phyloP scores from a whole-genome alignment of 2,797 vertebrate genomes.

The Carapus acus region DNA sequence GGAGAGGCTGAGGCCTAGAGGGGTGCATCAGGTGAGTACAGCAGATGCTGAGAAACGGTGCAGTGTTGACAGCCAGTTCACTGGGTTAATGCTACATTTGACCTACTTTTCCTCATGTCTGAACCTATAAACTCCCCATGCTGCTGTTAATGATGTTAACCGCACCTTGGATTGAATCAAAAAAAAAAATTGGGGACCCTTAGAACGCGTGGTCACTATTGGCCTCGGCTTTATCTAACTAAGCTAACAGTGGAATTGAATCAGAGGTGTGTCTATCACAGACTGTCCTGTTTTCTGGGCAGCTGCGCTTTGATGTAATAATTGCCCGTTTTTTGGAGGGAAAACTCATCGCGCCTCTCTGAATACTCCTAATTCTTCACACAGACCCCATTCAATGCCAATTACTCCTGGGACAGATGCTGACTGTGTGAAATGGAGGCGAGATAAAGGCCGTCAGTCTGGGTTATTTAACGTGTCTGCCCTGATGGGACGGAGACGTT shows the following conservation, averaged over 20 bases:
- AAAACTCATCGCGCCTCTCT: not conserved
- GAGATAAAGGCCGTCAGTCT: not conserved
- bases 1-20: no score
- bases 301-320: conserved; percentile 2
- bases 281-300: not conserved
- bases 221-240: no score
- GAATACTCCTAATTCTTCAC: not conserved
- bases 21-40: no score
- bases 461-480: conserved; percentile 3
- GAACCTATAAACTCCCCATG: no score
- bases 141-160: no score
- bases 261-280: not conserved
- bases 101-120: no score
- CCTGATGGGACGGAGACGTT: not conserved
- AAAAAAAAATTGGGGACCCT: no score
- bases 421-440: not conserved
- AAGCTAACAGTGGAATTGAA: not conserved
- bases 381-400: conserved; percentile 10
- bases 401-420: conserved; percentile 5
- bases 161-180: no score
- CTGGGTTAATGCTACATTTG: no score
- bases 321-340: not conserved
- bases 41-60: no score
- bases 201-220: no score
- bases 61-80: no score